Base-by-base conservation (phyloP, 2,888 invertebrate genomes). In the Cyclophora albipunctata region DNA sequence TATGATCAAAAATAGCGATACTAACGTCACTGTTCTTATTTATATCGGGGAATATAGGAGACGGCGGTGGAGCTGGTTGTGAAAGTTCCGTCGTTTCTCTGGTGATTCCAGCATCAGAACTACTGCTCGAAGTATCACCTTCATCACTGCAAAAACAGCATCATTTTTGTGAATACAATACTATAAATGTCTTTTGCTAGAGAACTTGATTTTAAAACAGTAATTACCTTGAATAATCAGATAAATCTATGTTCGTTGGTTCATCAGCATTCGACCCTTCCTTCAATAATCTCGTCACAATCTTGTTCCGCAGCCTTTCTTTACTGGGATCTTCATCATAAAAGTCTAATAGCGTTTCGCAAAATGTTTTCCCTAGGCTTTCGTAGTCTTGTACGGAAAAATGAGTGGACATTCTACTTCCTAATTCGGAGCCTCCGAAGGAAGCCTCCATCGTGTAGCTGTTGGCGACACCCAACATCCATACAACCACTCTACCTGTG, bases 381-480 rank as follows among this genome's bases (percentile, higher is more conserved):
- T 90, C 89, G 53, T 84, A 90, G 58, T 90, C 89, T 73, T 90
- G 89, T n/a, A 92, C 92, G 34, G 92, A 93, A 74, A 97, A 98
- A 78, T 98, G 98, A 33, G 95, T 95, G 3, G 94, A 94, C 63
- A 91, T 90, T 73, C 95, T 91, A 45, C 94, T 93, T 3, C 96
- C 96, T 50, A 97, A 81, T 58, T 93, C 93, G 2, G 97, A 95
- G 5, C 98, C 98, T 47, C 96, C 96, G 78, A 98, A 96, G 0
- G 98, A 97, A 4, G 98, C 97, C 86, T 98, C 98, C 91, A 98
- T 92, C 3, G 98, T 98, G 75, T 96, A 98, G 78, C 97, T 98
- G 71, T 98, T 97, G 52, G 94, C 93, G 45, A 98, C 95, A 34
- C 98, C 98, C 91, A 98, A 92, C 91, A 97, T 95, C 97, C 97